These are phyloP conservation scores for Spheniscus mendiculus DNA, from an alignment of 2,113 vertebrate species.

Conservation along the genomic window DNA sequence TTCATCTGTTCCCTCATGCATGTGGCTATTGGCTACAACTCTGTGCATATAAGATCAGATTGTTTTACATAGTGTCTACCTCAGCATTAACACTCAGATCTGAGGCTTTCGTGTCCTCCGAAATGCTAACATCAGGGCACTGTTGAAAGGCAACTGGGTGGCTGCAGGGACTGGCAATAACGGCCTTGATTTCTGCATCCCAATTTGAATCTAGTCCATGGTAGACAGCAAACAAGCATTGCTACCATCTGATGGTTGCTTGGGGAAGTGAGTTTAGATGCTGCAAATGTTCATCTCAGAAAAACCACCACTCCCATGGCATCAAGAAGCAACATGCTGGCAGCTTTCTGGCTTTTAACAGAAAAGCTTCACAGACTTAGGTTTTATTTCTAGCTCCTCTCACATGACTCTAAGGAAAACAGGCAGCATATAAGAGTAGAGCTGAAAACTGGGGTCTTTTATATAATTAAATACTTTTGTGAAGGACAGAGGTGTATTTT, in stretches of 20 bases:
- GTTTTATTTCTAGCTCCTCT: slow-evolving; percentile 28
- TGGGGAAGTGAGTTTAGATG: slow-evolving; percentile 61
- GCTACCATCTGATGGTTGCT: slow-evolving; percentile 70
- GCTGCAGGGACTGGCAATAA: background rate
- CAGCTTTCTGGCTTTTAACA: background rate
- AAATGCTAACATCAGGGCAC: background rate
- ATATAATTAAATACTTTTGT: background rate
- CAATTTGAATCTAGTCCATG: background rate
- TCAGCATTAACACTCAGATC: slow-evolving; percentile 19
- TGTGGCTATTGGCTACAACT: slow-evolving; percentile 52
- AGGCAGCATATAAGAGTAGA: background rate
- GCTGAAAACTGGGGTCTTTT: background rate
- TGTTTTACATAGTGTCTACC: slow-evolving; percentile 51
- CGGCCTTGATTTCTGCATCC: background rate
- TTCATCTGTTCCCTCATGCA: slow-evolving; percentile 65
- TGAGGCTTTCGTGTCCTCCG: background rate
- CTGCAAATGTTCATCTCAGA: background rate
- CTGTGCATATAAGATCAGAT: slow-evolving; percentile 53
- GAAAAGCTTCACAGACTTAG: background rate
- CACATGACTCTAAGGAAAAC: background rate
- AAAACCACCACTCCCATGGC: background rate
- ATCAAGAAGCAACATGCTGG: background rate
- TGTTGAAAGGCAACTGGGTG: background rate
- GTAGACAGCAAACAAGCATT: slow-evolving; percentile 64
- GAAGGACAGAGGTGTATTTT: background rate